These are phyloP conservation scores for Diaprepes abbreviatus DNA, from an alignment of 2,888 invertebrate genomes.

Conservation along the genomic window DNA sequence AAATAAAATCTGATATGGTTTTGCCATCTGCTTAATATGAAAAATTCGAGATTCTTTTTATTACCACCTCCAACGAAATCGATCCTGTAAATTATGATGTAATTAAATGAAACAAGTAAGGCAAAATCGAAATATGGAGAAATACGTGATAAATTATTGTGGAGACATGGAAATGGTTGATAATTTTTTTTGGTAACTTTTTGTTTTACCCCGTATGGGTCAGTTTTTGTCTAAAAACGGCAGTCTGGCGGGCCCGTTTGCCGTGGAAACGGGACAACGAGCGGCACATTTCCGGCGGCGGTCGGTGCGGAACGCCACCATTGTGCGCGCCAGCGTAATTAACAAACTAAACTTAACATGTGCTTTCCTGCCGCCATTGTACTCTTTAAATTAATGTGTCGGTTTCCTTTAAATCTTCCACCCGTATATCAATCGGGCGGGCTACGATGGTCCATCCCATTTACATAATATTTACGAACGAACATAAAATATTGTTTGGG, in stretches of 20 bases:
- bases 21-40: too few species aligned
- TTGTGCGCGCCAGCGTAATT: conserved; percentile 69
- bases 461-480: conserved; percentile 27
- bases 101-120: too few species aligned
- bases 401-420: conserved; percentile 67
- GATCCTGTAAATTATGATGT: too few species aligned
- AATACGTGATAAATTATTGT: too few species aligned
- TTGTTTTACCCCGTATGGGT: neutral
- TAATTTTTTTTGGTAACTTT: neutral
- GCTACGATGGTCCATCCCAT: conserved; percentile 26
- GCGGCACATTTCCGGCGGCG: conserved; percentile 65
- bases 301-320: conserved; percentile 65
- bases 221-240: conserved; percentile 12
- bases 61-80: too few species aligned
- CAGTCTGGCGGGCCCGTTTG: conserved; percentile 40
- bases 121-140: too few species aligned
- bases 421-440: conserved; percentile 49
- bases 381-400: conserved; percentile 67
- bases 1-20: too few species aligned
- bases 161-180: too few species aligned
- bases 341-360: conserved; percentile 71
- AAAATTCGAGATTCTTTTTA: too few species aligned
- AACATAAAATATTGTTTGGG: conserved; percentile 36
- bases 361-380: conserved; percentile 71
- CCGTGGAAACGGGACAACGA: conserved; percentile 62